These are phyloP conservation scores for Prionailurus bengalensis DNA, from an alignment of 2,113 vertebrate genomes.

Conservation along the genomic window DNA sequence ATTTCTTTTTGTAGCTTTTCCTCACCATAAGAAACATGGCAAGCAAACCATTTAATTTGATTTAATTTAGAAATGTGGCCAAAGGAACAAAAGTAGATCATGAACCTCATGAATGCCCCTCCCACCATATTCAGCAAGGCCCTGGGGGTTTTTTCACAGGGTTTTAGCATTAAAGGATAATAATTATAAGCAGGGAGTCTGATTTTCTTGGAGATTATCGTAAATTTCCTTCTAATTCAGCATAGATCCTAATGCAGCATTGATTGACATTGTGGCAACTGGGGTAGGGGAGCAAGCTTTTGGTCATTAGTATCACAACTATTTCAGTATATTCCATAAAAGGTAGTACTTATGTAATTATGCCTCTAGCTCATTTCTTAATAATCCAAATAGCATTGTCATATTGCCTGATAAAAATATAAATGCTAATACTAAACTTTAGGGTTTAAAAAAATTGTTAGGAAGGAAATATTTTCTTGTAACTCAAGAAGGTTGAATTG, in stretches of 20 bases:
- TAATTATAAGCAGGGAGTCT: background rate
- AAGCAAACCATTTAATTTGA: background rate
- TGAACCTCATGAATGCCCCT: background rate
- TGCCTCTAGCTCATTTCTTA: constrained; percentile 9
- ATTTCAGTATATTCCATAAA: background rate
- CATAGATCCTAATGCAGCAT: background rate
- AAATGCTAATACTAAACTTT: constrained; percentile 50
- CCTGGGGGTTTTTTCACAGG: background rate
- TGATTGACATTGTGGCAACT: background rate
- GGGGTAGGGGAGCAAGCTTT: background rate
- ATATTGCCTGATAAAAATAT: constrained; percentile 36
- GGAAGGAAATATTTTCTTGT: constrained; percentile 8
- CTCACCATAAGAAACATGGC: background rate
- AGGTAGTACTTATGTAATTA: background rate
- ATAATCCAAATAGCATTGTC: background rate
- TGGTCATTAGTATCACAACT: background rate
- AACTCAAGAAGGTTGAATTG: background rate
- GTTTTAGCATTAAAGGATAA: background rate
- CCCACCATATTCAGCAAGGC: background rate
- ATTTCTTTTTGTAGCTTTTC: background rate
- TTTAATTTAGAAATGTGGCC: background rate
- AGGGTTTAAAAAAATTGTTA: constrained; percentile 48
- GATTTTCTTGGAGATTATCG: background rate
- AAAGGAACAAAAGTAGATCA: background rate
- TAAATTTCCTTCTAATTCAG: background rate